phyloP scores from a whole-genome alignment of 1,140 invertebrate genomes.

The Drosophila aff. region DNA sequence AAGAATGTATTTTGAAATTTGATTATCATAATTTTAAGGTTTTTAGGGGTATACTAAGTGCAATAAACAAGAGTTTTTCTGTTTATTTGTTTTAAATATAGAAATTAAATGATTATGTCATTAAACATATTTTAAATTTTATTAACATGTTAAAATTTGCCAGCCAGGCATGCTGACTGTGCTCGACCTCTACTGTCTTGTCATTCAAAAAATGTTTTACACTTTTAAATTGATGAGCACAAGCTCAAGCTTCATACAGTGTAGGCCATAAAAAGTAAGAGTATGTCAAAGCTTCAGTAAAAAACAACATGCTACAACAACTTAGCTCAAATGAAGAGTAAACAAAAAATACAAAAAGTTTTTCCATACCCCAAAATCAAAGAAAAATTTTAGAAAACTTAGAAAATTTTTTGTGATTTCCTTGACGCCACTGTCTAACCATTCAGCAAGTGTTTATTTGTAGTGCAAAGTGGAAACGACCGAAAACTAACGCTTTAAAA shows the following conservation, averaged over 20 bases:
- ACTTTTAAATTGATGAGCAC: not conserved
- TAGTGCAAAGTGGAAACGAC: conserved; percentile 49
- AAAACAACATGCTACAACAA: not conserved
- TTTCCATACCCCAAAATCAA: not conserved
- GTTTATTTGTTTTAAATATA: no score
- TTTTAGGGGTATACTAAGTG: no score
- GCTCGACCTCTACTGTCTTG: not conserved
- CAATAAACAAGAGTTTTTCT: no score
- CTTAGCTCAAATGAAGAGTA: not conserved
- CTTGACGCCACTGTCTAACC: conserved; percentile 38
- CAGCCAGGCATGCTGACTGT: not conserved
- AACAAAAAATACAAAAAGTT: not conserved
- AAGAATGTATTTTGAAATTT: no score
- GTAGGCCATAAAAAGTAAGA: not conserved
- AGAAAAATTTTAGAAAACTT: not conserved
- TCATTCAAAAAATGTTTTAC: conserved; percentile 4
- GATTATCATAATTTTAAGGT: no score
- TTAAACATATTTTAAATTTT: no score
- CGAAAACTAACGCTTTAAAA: conserved; percentile 48
- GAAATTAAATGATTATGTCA: no score
- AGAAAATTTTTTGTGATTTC: conserved; percentile 1
- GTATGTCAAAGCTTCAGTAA: not conserved
- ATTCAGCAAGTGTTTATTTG: conserved; percentile 63
- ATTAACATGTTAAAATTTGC: not conserved
- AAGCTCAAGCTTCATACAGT: not conserved